Evolutionary conservation across 2,113 vertebrate species (phyloP), one percentile per base, ranked within the genome.

Genomic region (Oostethus manadensis): DNA sequence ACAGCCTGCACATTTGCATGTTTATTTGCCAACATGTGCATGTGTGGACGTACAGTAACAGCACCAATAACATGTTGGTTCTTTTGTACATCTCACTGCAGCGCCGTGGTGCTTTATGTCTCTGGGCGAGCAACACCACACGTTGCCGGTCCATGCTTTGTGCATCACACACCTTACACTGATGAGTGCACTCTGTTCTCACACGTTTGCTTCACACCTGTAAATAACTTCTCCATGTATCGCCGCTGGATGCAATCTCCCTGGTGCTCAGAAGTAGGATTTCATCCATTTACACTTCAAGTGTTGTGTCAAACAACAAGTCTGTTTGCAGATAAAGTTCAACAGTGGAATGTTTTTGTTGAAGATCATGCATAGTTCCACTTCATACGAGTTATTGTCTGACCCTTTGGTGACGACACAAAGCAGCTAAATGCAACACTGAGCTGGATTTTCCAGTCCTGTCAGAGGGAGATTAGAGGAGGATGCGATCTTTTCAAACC

Each of bases 391-490:
- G 58, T 76, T 78, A 71, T 22, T 68, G 71, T 71, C 72, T 78
- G 79, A 85, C 76, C 71, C 62, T 65, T 79, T 62, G 61, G 68
- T 77, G 67, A 65, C 70, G 80, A 69, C 67, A 80, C 71, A 86
- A 79, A 78, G 78, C 78, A 64, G 63, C 77, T 75, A 71, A 79
- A 80, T 78, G 82, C 70, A 78, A 83, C 73, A 56, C 46, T 69
- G 81, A 84, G 74, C 79, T 68, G 71, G 62, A 70, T 66, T 78
- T 68, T 35, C 58, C 63, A 35, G 57, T 56, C 57, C 51, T 78
- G 78, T 77, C 61, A 74, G 75, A 80, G 75, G 80, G 74, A 81
- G 80, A 84, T 83, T 83, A 84, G 69, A 82, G 74, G 79, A 76
- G 74, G 78, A 79, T 73, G 68, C 60, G 29, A 77, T 74, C 80